Evolutionary conservation across 2,797 vertebrate genomes (phyloP).

Genomic region (Crocidura indochinensis): DNA sequence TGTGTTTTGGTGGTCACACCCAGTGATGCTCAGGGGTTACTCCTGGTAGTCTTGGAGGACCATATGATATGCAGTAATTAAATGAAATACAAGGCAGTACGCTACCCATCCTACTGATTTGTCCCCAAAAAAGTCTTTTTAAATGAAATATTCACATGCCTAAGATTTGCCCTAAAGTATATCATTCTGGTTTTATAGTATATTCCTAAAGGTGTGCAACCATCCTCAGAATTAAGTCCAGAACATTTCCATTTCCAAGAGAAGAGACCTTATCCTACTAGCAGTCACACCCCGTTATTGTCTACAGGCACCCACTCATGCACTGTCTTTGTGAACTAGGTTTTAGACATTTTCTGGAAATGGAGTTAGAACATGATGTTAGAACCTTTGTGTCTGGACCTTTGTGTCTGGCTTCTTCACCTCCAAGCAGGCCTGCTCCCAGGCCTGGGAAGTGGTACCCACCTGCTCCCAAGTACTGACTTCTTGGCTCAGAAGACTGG

Average conservation of each 20-base stretch:
- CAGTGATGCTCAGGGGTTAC: too few species aligned
- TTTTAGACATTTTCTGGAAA: slow-evolving; percentile 20
- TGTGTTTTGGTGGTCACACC: too few species aligned
- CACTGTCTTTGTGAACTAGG: slow-evolving; percentile 14
- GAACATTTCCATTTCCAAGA: slow-evolving; percentile 9
- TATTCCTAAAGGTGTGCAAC: background rate
- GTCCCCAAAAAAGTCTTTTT: background rate
- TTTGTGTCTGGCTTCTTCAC: slow-evolving; percentile 2
- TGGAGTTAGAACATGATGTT: background rate
- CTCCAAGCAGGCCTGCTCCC: background rate
- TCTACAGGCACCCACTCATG: background rate
- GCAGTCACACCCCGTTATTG: background rate
- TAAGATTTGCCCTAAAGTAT: slow-evolving; percentile 47
- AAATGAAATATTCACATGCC: slow-evolving; percentile 33
- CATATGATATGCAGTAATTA: too few species aligned
- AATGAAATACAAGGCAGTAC: too few species aligned
- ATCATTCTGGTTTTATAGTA: background rate
- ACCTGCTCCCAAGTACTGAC: background rate
- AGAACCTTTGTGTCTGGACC: background rate
- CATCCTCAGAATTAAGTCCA: slow-evolving; percentile 42
- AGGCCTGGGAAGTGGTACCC: background rate
- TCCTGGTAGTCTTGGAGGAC: too few species aligned
- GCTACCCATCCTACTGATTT: background rate
- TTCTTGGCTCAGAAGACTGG: slow-evolving; percentile 5
- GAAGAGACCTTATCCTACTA: background rate